Conservation (phyloP, 2,888 invertebrate species). For the Saturnia pavonia region DNA sequence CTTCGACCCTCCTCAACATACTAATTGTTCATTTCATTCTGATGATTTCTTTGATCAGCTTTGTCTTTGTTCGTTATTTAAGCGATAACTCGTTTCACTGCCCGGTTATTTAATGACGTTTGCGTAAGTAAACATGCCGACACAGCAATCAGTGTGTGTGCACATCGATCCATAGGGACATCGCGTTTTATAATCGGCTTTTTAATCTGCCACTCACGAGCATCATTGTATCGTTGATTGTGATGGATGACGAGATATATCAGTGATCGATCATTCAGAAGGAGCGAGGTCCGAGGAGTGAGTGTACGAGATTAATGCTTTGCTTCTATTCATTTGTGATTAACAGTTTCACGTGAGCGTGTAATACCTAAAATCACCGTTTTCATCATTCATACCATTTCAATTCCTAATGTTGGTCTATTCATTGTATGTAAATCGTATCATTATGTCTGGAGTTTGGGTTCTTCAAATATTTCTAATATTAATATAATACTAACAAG, state of each 20-base stretch:
- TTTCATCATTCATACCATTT: constrained; percentile 28
- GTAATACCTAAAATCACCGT: constrained; percentile 57
- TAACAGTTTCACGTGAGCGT: constrained; percentile 71
- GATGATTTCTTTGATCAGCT: constrained; percentile 4
- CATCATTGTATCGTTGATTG: constrained; percentile 11
- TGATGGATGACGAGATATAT: constrained; percentile 1
- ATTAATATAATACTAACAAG: background rate
- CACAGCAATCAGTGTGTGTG: constrained; percentile 12
- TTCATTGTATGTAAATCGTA: constrained; percentile 25
- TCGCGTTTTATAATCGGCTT: constrained; percentile 16
- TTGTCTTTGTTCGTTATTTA: background rate
- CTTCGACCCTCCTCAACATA: constrained; percentile 26
- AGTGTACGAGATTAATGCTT: constrained; percentile 58
- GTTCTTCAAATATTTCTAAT: background rate
- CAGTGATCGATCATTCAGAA: constrained; percentile 26
- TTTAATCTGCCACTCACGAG: constrained; percentile 10
- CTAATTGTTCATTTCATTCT: constrained; percentile 9
- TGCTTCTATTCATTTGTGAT: constrained; percentile 59
- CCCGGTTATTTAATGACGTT: background rate
- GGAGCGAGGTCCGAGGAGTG: constrained; percentile 46
- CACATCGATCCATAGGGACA: background rate
- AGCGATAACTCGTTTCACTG: background rate
- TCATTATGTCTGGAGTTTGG: constrained; percentile 8
- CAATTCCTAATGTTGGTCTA: constrained; percentile 29
- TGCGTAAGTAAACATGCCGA: background rate